Conservation (phyloP, 2,888 invertebrate genomes). For the Cosmopolites sordidus region DNA sequence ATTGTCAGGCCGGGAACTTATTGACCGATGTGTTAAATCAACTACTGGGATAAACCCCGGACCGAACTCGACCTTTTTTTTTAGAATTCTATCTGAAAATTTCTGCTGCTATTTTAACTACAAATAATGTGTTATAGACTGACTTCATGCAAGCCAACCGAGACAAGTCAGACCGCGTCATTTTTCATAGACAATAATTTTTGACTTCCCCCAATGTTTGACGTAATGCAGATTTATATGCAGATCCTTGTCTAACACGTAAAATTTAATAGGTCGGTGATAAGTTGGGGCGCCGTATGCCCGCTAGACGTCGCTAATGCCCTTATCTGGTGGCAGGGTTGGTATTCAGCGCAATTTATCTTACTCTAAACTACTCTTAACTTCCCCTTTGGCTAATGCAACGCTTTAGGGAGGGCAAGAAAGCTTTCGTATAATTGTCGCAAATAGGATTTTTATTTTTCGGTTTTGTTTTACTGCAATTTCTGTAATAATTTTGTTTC, state of each 20-base stretch:
- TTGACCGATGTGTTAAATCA: no score
- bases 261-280: conserved; percentile 28
- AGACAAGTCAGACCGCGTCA: neutral
- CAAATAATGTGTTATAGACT: no score
- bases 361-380: conserved; percentile 17
- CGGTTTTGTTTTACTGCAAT: no score
- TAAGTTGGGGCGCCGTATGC: conserved; percentile 42
- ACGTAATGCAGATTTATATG: conserved; percentile 28
- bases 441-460: neutral
- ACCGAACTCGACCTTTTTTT: no score
- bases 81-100: no score
- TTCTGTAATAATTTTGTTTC: no score
- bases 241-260: conserved; percentile 24
- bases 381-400: neutral
- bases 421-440: neutral
- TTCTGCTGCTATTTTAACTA: no score
- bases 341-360: conserved; percentile 27
- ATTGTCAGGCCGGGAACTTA: no score
- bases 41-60: no score
- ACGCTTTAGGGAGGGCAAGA: neutral
- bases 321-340: conserved; percentile 40
- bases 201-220: conserved; percentile 6
- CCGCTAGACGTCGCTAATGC: conserved; percentile 43
- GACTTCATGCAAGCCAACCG: no score
- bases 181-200: neutral